These are phyloP conservation scores for Acestrorhynchus altus DNA, from an alignment of 2,797 vertebrate species.

Conservation along the genomic window DNA sequence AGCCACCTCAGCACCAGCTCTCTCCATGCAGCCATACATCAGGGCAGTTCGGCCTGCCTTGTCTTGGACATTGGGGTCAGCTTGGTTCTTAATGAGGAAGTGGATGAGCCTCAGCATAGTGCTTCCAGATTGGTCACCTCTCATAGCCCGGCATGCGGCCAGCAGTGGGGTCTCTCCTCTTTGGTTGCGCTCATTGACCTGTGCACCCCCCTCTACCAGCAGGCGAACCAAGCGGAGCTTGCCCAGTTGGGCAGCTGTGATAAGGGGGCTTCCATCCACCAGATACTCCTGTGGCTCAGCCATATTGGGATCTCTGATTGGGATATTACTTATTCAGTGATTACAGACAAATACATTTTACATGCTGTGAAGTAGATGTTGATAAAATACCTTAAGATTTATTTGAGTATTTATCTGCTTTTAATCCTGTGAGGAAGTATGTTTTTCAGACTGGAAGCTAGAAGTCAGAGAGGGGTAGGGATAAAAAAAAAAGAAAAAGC, in stretches of 20 bases:
- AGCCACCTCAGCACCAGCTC: conserved; percentile 69
- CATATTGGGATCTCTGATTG: conserved; percentile 61
- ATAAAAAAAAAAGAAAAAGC: no score
- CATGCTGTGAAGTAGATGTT: no score
- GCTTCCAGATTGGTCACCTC: conserved; percentile 57
- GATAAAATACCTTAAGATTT: no score
- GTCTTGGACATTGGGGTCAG: conserved; percentile 77
- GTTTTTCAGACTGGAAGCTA: no score
- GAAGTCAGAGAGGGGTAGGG: no score
- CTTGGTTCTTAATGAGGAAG: conserved; percentile 71
- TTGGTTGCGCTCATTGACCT: conserved; percentile 72
- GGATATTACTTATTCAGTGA: not conserved
- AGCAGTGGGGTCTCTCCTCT: conserved; percentile 76
- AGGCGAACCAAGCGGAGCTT: conserved; percentile 76
- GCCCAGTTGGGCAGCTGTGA: conserved; percentile 69
- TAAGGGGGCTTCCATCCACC: conserved; percentile 71
- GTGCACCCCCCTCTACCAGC: conserved; percentile 77
- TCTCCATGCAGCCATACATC: conserved; percentile 77
- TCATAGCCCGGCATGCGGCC: conserved; percentile 71
- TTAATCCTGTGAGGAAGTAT: no score
- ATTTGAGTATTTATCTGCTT: no score
- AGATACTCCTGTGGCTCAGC: conserved; percentile 61
- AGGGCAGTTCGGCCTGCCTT: conserved; percentile 72
- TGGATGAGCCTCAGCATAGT: conserved; percentile 65
- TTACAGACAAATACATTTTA: not conserved